Conservation (phyloP, 2,797 vertebrate species). For the Rhinella marina region DNA sequence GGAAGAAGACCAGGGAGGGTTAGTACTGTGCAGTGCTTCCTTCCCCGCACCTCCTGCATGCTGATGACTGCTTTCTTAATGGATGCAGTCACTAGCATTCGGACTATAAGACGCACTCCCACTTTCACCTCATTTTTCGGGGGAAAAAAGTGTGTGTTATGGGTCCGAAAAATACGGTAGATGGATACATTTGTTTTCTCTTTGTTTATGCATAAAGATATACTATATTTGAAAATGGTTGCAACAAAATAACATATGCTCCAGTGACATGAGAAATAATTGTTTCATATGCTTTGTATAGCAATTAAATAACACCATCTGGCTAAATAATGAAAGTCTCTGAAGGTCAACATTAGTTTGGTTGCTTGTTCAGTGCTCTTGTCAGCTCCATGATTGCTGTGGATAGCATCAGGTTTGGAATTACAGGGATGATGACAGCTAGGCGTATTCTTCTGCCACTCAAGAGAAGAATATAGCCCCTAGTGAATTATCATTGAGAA, state of each 20-base stretch:
- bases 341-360: constrained; percentile 32
- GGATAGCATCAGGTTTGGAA: constrained; percentile 34
- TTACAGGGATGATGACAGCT: constrained; percentile 37
- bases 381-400: constrained; percentile 43
- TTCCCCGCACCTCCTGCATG: no score
- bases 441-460: constrained; percentile 39
- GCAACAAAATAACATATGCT: constrained; percentile 23
- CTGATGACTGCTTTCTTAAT: no score
- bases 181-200: background rate
- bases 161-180: no score
- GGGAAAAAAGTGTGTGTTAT: no score
- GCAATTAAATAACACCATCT: constrained; percentile 50
- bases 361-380: constrained; percentile 35
- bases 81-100: no score
- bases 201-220: background rate
- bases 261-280: constrained; percentile 45
- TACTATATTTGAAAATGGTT: background rate
- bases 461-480: constrained; percentile 11
- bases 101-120: no score
- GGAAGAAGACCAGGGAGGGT: no score
- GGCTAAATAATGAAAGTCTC: constrained; percentile 38
- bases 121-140: no score
- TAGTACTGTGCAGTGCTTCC: no score
- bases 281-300: constrained; percentile 50
- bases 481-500: constrained; percentile 21